phyloP scores from a whole-genome alignment of 1,140 invertebrate species.

The Zaprionus inermis region DNA sequence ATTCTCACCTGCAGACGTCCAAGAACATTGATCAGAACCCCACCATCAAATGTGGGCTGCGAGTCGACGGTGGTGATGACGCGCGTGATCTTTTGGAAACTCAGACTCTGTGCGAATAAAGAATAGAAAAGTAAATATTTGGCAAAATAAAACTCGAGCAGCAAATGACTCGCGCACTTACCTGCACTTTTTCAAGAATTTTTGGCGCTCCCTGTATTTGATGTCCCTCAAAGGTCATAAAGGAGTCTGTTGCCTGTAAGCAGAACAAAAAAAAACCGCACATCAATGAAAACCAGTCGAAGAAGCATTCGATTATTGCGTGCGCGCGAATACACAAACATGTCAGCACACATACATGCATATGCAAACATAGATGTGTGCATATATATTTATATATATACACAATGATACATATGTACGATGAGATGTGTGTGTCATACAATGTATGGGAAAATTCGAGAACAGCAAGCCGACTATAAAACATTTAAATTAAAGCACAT shows the following conservation, averaged over 20 bases:
- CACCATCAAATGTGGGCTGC: conserved; percentile 97
- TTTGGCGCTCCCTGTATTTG: conserved; percentile 95
- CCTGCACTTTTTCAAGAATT: conserved; percentile 97
- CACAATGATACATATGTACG: conserved; percentile 10
- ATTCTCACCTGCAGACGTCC: conserved; percentile 95
- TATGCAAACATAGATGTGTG: conserved; percentile 3
- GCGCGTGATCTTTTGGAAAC: conserved; percentile 96
- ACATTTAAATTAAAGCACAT: not conserved
- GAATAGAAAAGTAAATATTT: not conserved
- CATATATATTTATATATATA: conserved; percentile 9
- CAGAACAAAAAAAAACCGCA: conserved; percentile 5
- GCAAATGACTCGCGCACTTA: conserved; percentile 85
- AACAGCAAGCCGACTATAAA: conserved; percentile 7
- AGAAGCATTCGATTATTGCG: conserved; percentile 19
- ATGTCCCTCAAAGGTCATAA: conserved; percentile 97
- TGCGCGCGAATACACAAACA: conserved; percentile 24
- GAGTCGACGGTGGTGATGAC: conserved; percentile 96
- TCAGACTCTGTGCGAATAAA: conserved; percentile 87
- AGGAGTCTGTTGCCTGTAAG: conserved; percentile 92
- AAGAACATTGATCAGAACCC: conserved; percentile 96
- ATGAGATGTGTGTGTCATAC: conserved; percentile 32
- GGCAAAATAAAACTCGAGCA: not conserved
- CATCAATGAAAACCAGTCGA: conserved; percentile 5
- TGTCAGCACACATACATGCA: conserved; percentile 18
- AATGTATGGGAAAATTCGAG: conserved; percentile 37